These are phyloP conservation scores for Synergus itoensis DNA, from an alignment of 2,888 invertebrate genomes.

Conservation along the genomic window DNA sequence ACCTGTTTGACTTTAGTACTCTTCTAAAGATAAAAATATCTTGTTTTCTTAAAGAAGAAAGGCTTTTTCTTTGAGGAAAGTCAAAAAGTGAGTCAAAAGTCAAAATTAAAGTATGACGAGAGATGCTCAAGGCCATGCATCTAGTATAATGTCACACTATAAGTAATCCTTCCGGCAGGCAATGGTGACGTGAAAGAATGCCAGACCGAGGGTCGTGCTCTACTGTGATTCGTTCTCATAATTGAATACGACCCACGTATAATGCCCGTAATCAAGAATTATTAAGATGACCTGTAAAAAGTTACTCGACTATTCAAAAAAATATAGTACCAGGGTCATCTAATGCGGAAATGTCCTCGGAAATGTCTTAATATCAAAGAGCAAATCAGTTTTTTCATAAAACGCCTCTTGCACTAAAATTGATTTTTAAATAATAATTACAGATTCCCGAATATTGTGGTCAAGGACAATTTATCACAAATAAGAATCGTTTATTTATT, in stretches of 20 bases:
- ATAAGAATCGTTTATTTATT: background rate
- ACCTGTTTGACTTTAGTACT: background rate
- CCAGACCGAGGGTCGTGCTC: conserved; percentile 15
- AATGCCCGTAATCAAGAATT: conserved; percentile 10
- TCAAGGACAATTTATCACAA: background rate
- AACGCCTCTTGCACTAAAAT: no score
- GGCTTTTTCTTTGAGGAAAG: background rate
- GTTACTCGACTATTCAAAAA: background rate
- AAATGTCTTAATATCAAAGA: conserved; percentile 4
- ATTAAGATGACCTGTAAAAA: conserved; percentile 27
- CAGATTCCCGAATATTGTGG: background rate
- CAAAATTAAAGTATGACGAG: background rate
- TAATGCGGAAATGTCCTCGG: no score
- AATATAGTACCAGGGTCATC: background rate
- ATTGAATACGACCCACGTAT: conserved; percentile 34
- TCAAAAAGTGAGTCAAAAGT: background rate
- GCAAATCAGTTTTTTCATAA: no score
- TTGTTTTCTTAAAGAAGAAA: background rate
- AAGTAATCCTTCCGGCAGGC: conserved; percentile 39
- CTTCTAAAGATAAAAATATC: background rate
- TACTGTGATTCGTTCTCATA: conserved; percentile 34
- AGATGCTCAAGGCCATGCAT: conserved; percentile 17
- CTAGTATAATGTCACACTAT: conserved; percentile 18
- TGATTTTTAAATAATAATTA: no score
- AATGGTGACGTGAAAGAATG: conserved; percentile 35